A percentile compares a stretch with the other conserved stretches of the same genome.
These are phyloP conservation scores for Moxostoma hubbsi DNA, from an alignment of 2,797 vertebrate genomes.

Conservation along the genomic window DNA sequence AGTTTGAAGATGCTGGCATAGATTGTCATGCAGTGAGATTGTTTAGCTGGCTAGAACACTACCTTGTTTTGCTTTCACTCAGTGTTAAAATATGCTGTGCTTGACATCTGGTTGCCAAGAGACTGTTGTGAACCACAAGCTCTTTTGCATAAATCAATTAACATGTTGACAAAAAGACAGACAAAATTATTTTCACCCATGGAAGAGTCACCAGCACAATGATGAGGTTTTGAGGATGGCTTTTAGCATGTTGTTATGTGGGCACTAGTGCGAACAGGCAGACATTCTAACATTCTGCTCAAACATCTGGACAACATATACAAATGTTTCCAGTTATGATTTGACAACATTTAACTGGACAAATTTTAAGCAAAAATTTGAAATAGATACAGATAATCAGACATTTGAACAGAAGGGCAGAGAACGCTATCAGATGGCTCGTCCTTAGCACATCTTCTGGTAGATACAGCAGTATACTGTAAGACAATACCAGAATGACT, in stretches of 20 bases:
- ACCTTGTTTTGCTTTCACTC: slow-evolving; percentile 39
- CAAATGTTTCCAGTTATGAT: neutral
- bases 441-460: slow-evolving; percentile 79
- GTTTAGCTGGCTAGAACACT: slow-evolving; percentile 28
- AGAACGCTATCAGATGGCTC: slow-evolving; percentile 47
- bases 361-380: neutral
- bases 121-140: slow-evolving; percentile 13
- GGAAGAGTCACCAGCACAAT: too few species aligned
- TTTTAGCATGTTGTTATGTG: too few species aligned
- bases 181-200: too few species aligned
- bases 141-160: neutral
- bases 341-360: neutral
- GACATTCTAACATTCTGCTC: too few species aligned
- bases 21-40: slow-evolving; percentile 42
- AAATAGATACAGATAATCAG: slow-evolving; percentile 1
- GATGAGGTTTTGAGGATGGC: too few species aligned
- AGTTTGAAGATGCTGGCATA: slow-evolving; percentile 42
- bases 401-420: slow-evolving; percentile 24
- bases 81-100: slow-evolving; percentile 18
- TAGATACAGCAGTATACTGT: slow-evolving; percentile 62
- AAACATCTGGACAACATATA: too few species aligned
- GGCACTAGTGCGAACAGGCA: too few species aligned
- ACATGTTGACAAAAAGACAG: neutral
- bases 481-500: slow-evolving; percentile 77
- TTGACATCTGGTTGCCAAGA: slow-evolving; percentile 36